Evolutionary conservation across 2,888 invertebrate genomes (phyloP).

Genomic region (Caenorhabditis sp.): DNA sequence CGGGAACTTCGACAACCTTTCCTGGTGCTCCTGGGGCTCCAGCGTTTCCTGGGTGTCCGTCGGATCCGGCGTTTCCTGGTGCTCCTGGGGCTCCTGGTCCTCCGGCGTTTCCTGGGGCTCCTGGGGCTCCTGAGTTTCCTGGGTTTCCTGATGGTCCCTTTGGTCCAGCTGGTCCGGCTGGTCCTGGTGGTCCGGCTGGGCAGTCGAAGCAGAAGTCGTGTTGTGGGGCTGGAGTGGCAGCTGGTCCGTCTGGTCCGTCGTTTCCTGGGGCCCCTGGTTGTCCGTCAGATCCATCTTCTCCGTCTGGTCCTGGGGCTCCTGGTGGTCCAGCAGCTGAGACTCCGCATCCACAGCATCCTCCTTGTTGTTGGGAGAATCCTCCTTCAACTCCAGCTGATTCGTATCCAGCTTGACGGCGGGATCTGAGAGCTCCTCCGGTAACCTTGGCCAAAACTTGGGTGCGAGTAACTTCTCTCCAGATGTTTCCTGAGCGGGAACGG

Average conservation of each 20-base stretch:
- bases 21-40: constrained; percentile 59
- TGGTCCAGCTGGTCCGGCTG: constrained; percentile 55
- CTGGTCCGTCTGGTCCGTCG: constrained; percentile 58
- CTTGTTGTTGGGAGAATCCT: constrained; percentile 24
- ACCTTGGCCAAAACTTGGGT: constrained; percentile 60
- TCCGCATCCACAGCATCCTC: constrained; percentile 59
- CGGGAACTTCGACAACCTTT: constrained; percentile 52
- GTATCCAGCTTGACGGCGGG: constrained; percentile 61
- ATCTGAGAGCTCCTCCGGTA: constrained; percentile 47
- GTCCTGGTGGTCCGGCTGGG: constrained; percentile 52
- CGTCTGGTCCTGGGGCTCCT: constrained; percentile 56
- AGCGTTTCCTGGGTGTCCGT: constrained; percentile 56
- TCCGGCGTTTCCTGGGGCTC: constrained; percentile 53
- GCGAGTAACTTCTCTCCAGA: constrained; percentile 61
- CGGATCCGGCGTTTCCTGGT: constrained; percentile 54
- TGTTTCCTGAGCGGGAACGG: constrained; percentile 57
- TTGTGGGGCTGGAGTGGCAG: constrained; percentile 52
- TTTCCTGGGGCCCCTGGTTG: constrained; percentile 47
- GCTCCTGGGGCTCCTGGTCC: constrained; percentile 55
- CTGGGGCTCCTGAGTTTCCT: constrained; percentile 52
- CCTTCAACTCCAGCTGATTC: constrained; percentile 48
- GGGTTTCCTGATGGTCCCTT: constrained; percentile 59
- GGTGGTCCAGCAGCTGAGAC: constrained; percentile 50
- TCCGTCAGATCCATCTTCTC: constrained; percentile 55
- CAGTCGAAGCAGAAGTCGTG: constrained; percentile 57